A percentile compares a stretch with the other conserved stretches of the same genome.
Conservation (phyloP, 2,113 vertebrate species). For the Tachysurus fulvidraco region DNA sequence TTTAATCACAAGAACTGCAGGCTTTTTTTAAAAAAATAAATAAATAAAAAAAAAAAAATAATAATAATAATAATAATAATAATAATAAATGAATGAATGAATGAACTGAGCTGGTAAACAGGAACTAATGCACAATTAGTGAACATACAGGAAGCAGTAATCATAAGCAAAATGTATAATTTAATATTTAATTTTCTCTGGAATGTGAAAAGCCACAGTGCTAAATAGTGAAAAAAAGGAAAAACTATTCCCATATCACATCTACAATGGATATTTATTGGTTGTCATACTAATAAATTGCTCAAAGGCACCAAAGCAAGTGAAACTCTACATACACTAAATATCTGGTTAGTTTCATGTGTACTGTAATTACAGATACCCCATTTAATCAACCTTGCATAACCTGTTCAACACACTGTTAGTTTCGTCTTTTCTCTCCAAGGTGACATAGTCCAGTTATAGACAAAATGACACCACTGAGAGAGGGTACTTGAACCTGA, state of each 20-base stretch:
- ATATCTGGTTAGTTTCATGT: conserved; percentile 10
- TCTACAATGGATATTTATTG: background rate
- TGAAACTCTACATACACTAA: background rate
- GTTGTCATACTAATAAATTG: background rate
- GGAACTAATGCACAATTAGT: background rate
- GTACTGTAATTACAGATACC: conserved; percentile 23
- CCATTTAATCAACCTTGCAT: conserved; percentile 22
- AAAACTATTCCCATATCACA: background rate
- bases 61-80: no score
- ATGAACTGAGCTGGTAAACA: background rate
- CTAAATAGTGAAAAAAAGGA: background rate
- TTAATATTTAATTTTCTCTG: background rate
- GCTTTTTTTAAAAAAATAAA: no score
- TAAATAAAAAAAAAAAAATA: background rate
- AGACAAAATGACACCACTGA: conserved; percentile 58
- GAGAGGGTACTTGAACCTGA: conserved; percentile 55
- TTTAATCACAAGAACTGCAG: background rate
- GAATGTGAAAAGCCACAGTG: background rate
- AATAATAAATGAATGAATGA: background rate
- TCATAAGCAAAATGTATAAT: background rate
- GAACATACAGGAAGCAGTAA: background rate
- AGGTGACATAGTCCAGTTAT: conserved; percentile 33
- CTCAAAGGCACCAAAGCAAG: background rate
- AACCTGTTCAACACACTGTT: conserved; percentile 25
- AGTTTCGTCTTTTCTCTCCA: conserved; percentile 19